phyloP scores from a whole-genome alignment of 2,888 invertebrate species.

The Nycteola revayana region DNA sequence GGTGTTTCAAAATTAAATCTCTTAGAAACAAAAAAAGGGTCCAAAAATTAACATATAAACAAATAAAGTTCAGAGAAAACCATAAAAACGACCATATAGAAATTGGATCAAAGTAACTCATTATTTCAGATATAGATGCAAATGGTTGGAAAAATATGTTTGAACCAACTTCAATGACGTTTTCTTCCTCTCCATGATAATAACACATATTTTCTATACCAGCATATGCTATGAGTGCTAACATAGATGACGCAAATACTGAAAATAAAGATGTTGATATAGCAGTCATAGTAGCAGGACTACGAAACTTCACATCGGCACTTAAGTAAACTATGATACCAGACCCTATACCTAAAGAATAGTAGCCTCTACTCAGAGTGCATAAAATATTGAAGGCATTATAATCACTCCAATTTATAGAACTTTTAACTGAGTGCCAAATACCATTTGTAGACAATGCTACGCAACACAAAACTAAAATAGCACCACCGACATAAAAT shows the following conservation, averaged over 20 bases:
- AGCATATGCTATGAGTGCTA: constrained; percentile 53
- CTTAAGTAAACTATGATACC: constrained; percentile 59
- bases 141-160: constrained; percentile 51
- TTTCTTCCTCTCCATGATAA: constrained; percentile 66
- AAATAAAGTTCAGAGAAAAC: constrained; percentile 54
- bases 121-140: constrained; percentile 57
- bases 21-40: constrained; percentile 52
- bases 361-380: constrained; percentile 45
- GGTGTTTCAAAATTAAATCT: constrained; percentile 38
- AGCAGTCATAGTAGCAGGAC: constrained; percentile 66
- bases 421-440: constrained; percentile 55
- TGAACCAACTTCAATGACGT: constrained; percentile 54
- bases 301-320: constrained; percentile 58
- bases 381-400: constrained; percentile 33
- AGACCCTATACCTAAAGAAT: constrained; percentile 55
- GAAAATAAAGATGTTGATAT: constrained; percentile 53
- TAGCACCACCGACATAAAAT: constrained; percentile 41
- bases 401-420: constrained; percentile 40
- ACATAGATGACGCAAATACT: constrained; percentile 42
- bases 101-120: constrained; percentile 57
- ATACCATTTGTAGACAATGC: constrained; percentile 59
- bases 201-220: constrained; percentile 68
- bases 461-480: constrained; percentile 54
- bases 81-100: constrained; percentile 60
- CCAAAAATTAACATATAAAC: constrained; percentile 57